phyloP scores from a whole-genome alignment of 2,113 vertebrate genomes.

The Danionella cerebrum region DNA sequence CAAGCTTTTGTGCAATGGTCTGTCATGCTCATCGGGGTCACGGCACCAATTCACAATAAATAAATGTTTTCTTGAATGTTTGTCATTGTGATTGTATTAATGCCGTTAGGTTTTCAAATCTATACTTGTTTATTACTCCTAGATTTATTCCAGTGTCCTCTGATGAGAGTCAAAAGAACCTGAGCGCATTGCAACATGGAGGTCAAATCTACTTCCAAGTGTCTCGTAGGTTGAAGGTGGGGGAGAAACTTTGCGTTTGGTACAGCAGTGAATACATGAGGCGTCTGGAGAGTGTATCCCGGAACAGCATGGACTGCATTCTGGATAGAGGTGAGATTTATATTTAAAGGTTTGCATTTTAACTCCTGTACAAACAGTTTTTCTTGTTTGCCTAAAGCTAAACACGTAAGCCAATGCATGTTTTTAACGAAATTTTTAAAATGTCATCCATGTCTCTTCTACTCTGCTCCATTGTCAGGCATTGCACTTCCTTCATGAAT shows the following conservation, averaged over 20 bases:
- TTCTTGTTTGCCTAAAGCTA: too few relatives aligned
- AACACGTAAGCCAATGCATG: too few relatives aligned
- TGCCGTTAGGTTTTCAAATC: not conserved
- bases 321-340: conserved; percentile 73
- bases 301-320: conserved; percentile 77
- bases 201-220: conserved; percentile 84
- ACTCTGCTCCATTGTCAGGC: too few relatives aligned
- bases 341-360: too few relatives aligned
- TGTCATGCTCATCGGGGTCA: too few relatives aligned
- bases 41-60: too few relatives aligned
- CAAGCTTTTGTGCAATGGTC: too few relatives aligned
- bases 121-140: conserved; percentile 2
- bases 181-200: conserved; percentile 83
- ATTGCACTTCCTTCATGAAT: too few relatives aligned
- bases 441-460: too few relatives aligned
- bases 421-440: too few relatives aligned
- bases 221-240: conserved; percentile 69
- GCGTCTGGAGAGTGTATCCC: conserved; percentile 77
- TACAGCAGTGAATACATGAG: conserved; percentile 90
- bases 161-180: conserved; percentile 80
- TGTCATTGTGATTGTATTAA: not conserved
- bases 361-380: too few relatives aligned
- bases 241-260: conserved; percentile 86
- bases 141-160: conserved; percentile 85
- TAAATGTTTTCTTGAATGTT: too few relatives aligned